A percentile compares a stretch with the other conserved stretches of the same genome.
Conservation (phyloP, 2,888 invertebrate genomes). For the Peribatodes rhomboidaria region DNA sequence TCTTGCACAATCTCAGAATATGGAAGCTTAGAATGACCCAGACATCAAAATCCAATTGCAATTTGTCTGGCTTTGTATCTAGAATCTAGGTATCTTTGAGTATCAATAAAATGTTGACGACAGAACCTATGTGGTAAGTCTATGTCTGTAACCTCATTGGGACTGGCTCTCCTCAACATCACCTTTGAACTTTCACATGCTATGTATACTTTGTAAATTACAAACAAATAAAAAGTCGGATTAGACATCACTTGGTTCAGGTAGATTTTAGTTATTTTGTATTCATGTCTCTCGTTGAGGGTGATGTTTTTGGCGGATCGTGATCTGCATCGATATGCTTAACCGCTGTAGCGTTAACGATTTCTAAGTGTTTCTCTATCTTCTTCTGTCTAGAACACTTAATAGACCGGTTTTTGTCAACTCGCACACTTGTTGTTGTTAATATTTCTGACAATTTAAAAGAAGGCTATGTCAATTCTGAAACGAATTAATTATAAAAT, state of each 20-base stretch:
- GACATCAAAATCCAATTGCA: slow-evolving; percentile 13
- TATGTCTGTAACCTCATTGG: slow-evolving; percentile 33
- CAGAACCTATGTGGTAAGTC: slow-evolving; percentile 26
- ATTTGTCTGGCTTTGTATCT: slow-evolving; percentile 42
- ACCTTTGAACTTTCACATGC: slow-evolving; percentile 49
- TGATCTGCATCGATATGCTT: no score
- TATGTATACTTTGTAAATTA: slow-evolving; percentile 41
- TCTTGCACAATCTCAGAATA: slow-evolving; percentile 2
- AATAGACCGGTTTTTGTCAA: no score
- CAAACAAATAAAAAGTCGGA: slow-evolving; percentile 42
- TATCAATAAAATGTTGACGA: slow-evolving; percentile 29
- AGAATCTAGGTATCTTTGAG: slow-evolving; percentile 11
- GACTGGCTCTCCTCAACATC: slow-evolving; percentile 36
- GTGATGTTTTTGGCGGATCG: background rate
- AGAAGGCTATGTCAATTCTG: no score
- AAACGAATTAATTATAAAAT: no score
- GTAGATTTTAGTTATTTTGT: slow-evolving; percentile 26
- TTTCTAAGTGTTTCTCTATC: background rate
- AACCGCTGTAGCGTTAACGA: background rate
- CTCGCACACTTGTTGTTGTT: no score
- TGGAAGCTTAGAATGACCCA: background rate
- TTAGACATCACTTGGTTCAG: slow-evolving; percentile 24
- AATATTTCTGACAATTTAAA: no score
- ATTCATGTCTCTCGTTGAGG: background rate
- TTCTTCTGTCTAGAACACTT: no score